Base-by-base conservation (phyloP, 2,888 invertebrate species). In the Pocota personata region DNA sequence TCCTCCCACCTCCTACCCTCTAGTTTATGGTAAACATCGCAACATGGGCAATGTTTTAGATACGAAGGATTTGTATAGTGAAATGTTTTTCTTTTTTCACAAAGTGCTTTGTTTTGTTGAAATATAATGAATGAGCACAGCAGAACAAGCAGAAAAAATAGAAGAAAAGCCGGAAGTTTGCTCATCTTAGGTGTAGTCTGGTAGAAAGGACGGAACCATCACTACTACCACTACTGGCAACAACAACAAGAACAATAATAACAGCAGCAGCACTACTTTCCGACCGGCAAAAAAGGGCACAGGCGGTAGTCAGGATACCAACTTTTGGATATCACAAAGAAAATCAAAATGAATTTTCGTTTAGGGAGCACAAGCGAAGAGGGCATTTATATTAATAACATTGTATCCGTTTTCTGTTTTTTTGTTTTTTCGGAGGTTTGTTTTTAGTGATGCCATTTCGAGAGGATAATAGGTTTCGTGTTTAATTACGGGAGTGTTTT, bases 331-430 rank as follows among this genome's bases (percentile, higher is more conserved):
- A 79, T 72, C 64, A 79, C 64, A 79, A 64, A 72, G 78, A 72
- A 79, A 79, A 72, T 72, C 78, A 79, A 79, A 79, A 79, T 72
- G 72, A 79, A 72, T 79, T 72, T 72, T 79, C 72, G 62, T 78
- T 78, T 71, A 60, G 78, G 71, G 71, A 62, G 35, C 62, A 27
- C 27, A 30, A 27, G 32, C n/a, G n/a, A n/a, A 55, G 35, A 40
- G 46, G 46, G 72, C 55, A 64, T 79, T 64, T 64, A 57, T 72
- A 64, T 79, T 79, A 79, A 79, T 79, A 79, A 79, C 57, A 40
- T 72, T 72, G 72, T 72, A 72, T 79, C 72, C 57, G 72, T 79
- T 66, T 71, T 77, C 16, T 52, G 10, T 69, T 27, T 52, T 24
- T 58, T 48, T 46, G 12, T 19, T 55, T 30, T n/a, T 52, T 52